Percentiles rank a stretch among this genome's conserved stretches.
phyloP scores from a whole-genome alignment of 37 sponge, comb jelly and placozoan genomes.

The Halisarca cf. caerulea region DNA sequence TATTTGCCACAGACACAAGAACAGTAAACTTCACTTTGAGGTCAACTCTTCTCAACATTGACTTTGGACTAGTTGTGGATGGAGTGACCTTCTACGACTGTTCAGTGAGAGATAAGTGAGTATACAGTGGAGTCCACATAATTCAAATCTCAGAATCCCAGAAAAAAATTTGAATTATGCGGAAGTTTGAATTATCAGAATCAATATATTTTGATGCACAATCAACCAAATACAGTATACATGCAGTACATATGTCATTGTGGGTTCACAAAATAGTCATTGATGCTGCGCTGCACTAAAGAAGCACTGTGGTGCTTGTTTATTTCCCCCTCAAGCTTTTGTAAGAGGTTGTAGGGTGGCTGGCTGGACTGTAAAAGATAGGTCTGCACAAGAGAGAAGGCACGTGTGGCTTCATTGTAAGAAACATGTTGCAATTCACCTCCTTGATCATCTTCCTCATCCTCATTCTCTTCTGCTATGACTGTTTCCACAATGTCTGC shows the following conservation, averaged over 20 bases:
- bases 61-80: conserved; percentile 8
- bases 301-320: background rate
- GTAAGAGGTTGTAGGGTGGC: background rate
- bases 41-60: background rate
- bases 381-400: background rate
- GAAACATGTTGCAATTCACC: background rate
- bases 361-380: background rate
- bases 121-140: background rate
- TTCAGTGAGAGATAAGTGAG: background rate
- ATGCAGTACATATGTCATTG: background rate
- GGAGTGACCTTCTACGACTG: conserved; percentile 18
- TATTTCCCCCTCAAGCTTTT: background rate
- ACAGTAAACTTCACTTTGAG: conserved; percentile 1
- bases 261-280: background rate
- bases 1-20: background rate
- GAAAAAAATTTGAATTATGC: too few species aligned
- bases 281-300: background rate
- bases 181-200: too few species aligned
- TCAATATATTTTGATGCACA: too few species aligned
- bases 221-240: too few species aligned
- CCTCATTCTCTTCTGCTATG: background rate
- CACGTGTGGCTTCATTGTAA: background rate
- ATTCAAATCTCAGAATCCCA: too few species aligned
- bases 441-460: background rate
- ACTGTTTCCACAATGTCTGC: background rate